These are phyloP conservation scores for Muscicapa striata DNA, from an alignment of 2,797 vertebrate species.

Conservation along the genomic window DNA sequence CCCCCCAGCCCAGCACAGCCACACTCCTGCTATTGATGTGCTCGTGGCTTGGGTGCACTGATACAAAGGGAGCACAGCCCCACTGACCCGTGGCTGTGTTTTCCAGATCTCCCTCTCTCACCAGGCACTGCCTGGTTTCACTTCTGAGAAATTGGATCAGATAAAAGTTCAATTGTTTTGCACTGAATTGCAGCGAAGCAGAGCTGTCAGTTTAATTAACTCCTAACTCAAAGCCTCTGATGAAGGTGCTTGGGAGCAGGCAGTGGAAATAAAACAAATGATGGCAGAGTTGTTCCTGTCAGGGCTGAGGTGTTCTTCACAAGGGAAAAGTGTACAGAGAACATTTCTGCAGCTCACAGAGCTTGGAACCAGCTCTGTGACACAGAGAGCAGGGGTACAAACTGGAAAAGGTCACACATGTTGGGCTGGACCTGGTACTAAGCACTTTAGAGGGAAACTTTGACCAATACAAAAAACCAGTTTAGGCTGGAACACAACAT, in stretches of 20 bases:
- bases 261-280: neutral
- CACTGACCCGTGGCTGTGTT: neutral
- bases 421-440: neutral
- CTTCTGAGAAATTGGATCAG: neutral
- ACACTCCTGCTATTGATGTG: rapidly evolving
- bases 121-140: neutral
- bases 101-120: neutral
- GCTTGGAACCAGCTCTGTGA: neutral
- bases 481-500: neutral
- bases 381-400: neutral
- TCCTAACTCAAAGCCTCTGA: neutral
- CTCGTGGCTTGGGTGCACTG: rapidly evolving
- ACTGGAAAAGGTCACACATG: neutral
- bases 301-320: neutral
- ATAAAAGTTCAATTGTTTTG: neutral
- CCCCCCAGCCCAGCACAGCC: rapidly evolving
- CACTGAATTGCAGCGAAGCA: neutral
- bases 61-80: rapidly evolving
- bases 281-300: neutral
- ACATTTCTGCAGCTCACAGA: neutral
- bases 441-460: neutral
- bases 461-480: neutral
- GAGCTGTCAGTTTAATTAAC: constrained; percentile 28
- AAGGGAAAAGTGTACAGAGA: neutral
- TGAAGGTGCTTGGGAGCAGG: neutral